Evolutionary conservation across 2,888 invertebrate species (phyloP).

Genomic region (Ormyrus thymus): DNA sequence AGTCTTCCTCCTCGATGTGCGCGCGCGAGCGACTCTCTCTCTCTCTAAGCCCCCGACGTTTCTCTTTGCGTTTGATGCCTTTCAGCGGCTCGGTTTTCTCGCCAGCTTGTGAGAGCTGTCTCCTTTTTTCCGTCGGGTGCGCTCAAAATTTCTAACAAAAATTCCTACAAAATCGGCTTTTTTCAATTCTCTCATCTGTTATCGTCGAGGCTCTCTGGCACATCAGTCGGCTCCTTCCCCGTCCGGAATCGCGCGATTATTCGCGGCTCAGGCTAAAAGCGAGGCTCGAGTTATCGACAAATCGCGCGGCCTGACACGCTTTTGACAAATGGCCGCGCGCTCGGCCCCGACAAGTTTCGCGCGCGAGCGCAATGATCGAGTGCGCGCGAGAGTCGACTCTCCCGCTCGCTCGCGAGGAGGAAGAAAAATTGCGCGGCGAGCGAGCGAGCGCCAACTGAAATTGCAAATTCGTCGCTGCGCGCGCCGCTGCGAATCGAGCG

Average conservation of each 20-base stretch:
- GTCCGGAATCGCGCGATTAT: not conserved
- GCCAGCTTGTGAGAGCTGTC: not conserved
- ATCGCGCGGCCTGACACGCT: slow-evolving; percentile 43
- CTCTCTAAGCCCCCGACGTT: not conserved
- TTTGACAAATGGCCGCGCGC: slow-evolving; percentile 49
- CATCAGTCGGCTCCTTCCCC: too few relatives aligned
- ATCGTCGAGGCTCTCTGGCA: too few relatives aligned
- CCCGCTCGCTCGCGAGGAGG: too few relatives aligned
- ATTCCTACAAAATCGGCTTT: too few relatives aligned
- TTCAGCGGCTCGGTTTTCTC: slow-evolving; percentile 27
- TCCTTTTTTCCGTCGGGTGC: not conserved
- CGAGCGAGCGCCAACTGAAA: slow-evolving; percentile 16
- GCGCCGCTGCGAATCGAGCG: not conserved
- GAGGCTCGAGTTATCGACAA: slow-evolving; percentile 48
- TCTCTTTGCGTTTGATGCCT: slow-evolving; percentile 20
- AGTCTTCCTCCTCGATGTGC: not conserved
- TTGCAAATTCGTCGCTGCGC: slow-evolving; percentile 10
- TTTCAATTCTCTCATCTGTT: too few relatives aligned
- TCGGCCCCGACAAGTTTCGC: slow-evolving; percentile 6
- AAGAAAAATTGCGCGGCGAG: not conserved
- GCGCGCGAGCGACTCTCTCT: not conserved
- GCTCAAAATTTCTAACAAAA: too few relatives aligned
- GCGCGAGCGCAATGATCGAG: not conserved
- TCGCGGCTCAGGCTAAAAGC: not conserved
- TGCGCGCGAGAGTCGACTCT: not conserved